Evolutionary conservation across 2,797 vertebrate species (phyloP), one percentile per base, ranked within the genome.

Genomic region (Eurystomus glaucurus): DNA sequence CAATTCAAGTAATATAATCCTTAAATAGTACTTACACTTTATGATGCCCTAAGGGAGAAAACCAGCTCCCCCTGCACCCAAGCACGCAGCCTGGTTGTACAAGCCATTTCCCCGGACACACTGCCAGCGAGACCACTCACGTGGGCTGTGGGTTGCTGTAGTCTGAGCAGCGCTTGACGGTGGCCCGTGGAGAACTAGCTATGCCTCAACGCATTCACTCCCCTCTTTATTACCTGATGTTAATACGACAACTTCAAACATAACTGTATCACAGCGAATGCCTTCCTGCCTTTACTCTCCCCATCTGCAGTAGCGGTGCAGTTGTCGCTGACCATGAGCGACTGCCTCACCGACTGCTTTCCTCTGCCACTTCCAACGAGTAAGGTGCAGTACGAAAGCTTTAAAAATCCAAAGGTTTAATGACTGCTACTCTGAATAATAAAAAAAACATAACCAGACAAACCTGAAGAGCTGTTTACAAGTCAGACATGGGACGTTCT

Each of bases 171-270:
- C 62, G 19, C n/a, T 46, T 1, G 18, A 14, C 5, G 41, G 57
- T 14, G 68, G 82, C 29, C 51, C 8, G 0, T 6, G 64, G n/a
- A 75, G 83, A 92, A 54, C 18, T 9, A 8, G 10, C 4, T 46
- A 25, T 0, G 4, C 19, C 0, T 0, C 87, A 65, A 43, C 0
- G 0, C 8, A 0, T 26, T 51, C 68, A 2, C 69, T 61, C 55
- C 50, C 22, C 60, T 33, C 0, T 41, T 86, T 62, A 45, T 39
- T 41, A 43, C 5, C 7, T 9, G 29, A 35, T 2, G 3, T 37
- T n/a, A 55, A 68, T 2, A 7, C 3, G 72, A 75, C 54, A 61
- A 35, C 61, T 69, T 41, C 23, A 46, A 84, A 31, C 41, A 11
- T 9, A 61, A 60, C 50, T 2, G n/a, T 6, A 78, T 48, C 2